Evolutionary conservation across 2,888 invertebrate genomes (phyloP).

Genomic region (Acronicta aceris): DNA sequence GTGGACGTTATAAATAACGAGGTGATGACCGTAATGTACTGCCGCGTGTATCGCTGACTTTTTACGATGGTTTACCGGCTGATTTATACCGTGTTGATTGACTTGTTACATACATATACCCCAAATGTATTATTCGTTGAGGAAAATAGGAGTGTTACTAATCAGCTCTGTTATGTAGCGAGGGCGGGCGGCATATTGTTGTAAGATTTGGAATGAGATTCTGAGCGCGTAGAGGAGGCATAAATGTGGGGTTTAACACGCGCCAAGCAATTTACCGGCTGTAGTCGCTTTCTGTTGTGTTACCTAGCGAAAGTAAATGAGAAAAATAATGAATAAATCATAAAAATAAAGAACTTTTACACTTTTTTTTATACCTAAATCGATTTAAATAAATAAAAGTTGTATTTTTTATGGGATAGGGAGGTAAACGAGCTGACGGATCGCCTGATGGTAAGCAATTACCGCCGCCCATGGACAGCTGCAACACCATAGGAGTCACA

Average conservation of each 20-base stretch:
- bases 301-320: slow-evolving; percentile 51
- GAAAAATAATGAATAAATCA: slow-evolving; percentile 53
- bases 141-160: slow-evolving; percentile 44
- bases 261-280: slow-evolving; percentile 39
- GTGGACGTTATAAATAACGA: slow-evolving; percentile 26
- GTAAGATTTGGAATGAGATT: slow-evolving; percentile 51
- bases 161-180: slow-evolving; percentile 23
- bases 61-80: slow-evolving; percentile 12
- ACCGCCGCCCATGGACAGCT: too few species aligned
- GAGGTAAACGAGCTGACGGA: too few species aligned
- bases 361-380: slow-evolving; percentile 10
- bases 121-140: slow-evolving; percentile 23
- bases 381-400: too few species aligned
- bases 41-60: slow-evolving; percentile 2
- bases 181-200: slow-evolving; percentile 48
- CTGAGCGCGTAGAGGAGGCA: slow-evolving; percentile 42
- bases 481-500: too few species aligned
- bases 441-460: too few species aligned
- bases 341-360: slow-evolving; percentile 38
- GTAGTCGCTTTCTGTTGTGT: slow-evolving; percentile 39
- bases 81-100: slow-evolving; percentile 47
- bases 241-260: slow-evolving; percentile 48
- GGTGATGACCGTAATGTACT: slow-evolving; percentile 17
- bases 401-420: too few species aligned
- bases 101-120: slow-evolving; percentile 47